phyloP scores from a whole-genome alignment of 2,113 vertebrate genomes.

The Mus spicilegus region DNA sequence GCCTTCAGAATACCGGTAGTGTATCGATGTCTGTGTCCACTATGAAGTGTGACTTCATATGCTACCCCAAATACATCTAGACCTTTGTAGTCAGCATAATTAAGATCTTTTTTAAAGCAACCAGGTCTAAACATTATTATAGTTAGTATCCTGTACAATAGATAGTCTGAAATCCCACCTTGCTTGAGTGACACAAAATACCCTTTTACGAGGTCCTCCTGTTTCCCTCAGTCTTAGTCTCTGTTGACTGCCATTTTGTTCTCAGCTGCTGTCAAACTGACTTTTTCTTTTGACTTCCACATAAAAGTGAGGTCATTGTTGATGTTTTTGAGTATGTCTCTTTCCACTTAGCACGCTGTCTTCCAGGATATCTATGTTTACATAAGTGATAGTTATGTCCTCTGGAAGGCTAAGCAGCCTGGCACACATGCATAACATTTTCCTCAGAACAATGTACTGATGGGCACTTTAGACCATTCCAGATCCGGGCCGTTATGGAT shows the following conservation, averaged over 20 bases:
- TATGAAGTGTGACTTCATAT: neutral
- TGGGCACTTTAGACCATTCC: too few relatives aligned
- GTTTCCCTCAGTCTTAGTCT: neutral
- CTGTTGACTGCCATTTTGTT: neutral
- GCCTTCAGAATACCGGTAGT: neutral
- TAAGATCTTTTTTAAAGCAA: neutral
- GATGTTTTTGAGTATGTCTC: neutral
- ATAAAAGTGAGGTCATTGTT: neutral
- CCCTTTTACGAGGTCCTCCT: neutral
- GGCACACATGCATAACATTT: neutral
- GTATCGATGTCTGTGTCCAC: too few relatives aligned
- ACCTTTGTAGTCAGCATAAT: neutral
- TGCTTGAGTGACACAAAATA: neutral
- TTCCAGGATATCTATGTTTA: neutral
- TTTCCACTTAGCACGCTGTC: neutral
- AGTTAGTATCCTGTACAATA: too few relatives aligned
- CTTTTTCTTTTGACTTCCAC: neutral
- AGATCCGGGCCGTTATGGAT: neutral
- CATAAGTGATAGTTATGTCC: neutral
- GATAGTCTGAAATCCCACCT: neutral
- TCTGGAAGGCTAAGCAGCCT: neutral
- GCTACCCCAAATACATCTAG: neutral
- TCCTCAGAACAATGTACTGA: neutral
- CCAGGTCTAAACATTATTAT: neutral
- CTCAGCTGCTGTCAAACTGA: neutral